Percentiles rank a stretch among this genome's conserved stretches.
Evolutionary conservation across 2,797 vertebrate genomes (phyloP).

Genomic region (Trachops cirrhosus): DNA sequence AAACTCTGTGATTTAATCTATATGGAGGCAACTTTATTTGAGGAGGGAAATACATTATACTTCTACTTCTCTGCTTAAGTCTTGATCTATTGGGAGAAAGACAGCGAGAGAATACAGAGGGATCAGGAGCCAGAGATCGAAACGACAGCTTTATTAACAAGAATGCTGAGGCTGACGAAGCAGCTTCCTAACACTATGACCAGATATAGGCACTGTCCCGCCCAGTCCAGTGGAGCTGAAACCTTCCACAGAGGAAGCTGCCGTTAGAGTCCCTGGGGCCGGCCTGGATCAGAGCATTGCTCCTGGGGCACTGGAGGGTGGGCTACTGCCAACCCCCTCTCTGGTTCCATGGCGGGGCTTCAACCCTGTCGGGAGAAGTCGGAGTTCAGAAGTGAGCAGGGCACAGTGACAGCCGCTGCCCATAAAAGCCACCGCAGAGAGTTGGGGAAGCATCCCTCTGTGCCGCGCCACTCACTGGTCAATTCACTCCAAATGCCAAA

Average conservation of each 20-base stretch:
- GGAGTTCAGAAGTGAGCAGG: no score
- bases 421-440: accelerated
- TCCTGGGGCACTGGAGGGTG: no score
- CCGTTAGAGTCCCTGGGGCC: accelerated
- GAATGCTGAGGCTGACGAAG: neutral
- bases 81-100: neutral
- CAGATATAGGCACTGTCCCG: neutral
- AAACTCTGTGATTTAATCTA: neutral
- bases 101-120: neutral
- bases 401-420: neutral
- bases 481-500: neutral
- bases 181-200: neutral
- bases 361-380: neutral
- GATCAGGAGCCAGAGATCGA: neutral
- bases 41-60: neutral
- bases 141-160: neutral
- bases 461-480: neutral
- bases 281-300: neutral
- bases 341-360: neutral
- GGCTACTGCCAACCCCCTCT: no score
- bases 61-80: neutral
- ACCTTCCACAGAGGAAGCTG: neutral
- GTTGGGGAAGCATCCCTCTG: neutral
- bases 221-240: neutral
- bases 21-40: neutral